Evolutionary conservation across 1,140 invertebrate genomes (phyloP), one percentile per base, ranked within the genome.

Genomic region (Bombus breviceps): DNA sequence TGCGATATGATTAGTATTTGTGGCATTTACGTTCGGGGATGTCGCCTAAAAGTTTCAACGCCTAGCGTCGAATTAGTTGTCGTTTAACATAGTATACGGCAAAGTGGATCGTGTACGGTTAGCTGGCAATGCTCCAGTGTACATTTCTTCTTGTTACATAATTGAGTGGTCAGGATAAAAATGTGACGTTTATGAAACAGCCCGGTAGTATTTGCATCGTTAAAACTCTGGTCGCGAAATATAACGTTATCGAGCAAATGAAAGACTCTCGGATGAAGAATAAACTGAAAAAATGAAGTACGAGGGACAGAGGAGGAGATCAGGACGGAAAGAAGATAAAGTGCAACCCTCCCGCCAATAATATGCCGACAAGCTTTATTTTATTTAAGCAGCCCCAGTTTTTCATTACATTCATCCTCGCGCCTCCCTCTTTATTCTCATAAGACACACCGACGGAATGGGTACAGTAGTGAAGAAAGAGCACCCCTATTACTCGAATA

Each of bases 321-420:
- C 64, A 81, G 69, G 86, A 59, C 69, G 69, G 75, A 57, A 62
- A 79, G 85, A 84, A 81, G 81, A 88, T 86, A 87, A 91, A 87
- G 83, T 88, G 88, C 74, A 86, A 72, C 86, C 81, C 83, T 87
- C 89, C 88, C 91, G 89, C 92, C 92, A 93, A 95, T 94, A 95
- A 95, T 93, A 94, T 92, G 93, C 92, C 91, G 92, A 94, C 93
- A 93, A 93, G 92, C 92, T 94, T 93, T 95, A 95, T 94, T 95
- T 95, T 95, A 95, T 95, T 95, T 95, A 95, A 94, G 93, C 93
- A 92, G 92, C 93, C 91, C 92, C 91, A 92, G 92, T 95, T 95
- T 95, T 95, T 95, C 93, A 95, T 95, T 95, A 95, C 91, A 88
- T 93, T 94, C 93, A 93, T 94, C 93, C 86, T 91, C 92, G 89